These are phyloP conservation scores for Trachythela sp. DNA, from an alignment of 64 coral and sea anemone species.

Conservation along the genomic window DNA sequence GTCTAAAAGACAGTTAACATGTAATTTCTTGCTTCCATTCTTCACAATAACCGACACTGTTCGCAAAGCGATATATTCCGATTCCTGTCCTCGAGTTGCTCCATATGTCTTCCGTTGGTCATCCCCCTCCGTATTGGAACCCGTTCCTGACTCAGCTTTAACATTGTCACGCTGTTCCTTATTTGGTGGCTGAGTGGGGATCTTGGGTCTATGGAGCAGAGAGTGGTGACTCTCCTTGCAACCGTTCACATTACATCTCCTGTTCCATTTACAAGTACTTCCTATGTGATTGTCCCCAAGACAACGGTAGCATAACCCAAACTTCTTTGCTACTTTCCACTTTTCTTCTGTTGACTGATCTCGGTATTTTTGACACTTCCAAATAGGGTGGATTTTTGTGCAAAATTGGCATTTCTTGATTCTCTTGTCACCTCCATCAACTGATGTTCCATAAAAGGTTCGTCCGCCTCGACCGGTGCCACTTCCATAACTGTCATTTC, in stretches of 20 bases:
- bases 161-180: background rate
- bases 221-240: slow-evolving; percentile 52
- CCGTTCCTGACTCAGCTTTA: background rate
- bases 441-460: too few relatives aligned
- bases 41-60: slow-evolving; percentile 50
- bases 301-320: slow-evolving; percentile 27
- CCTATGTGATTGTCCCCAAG: background rate
- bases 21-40: slow-evolving; percentile 45
- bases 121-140: background rate
- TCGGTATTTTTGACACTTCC: slow-evolving; percentile 53
- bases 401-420: slow-evolving; percentile 42
- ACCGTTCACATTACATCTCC: slow-evolving; percentile 47
- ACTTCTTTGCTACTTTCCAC: slow-evolving; percentile 55
- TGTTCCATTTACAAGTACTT: slow-evolving; percentile 25
- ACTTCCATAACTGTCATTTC: background rate
- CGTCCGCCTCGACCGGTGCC: background rate
- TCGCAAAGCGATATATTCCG: slow-evolving; percentile 39
- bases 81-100: slow-evolving; percentile 35
- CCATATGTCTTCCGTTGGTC: slow-evolving; percentile 11
- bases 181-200: background rate
- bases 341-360: slow-evolving; percentile 28
- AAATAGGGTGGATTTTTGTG: slow-evolving; percentile 29
- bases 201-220: slow-evolving; percentile 31
- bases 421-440: too few relatives aligned
- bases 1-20: too few relatives aligned